Conservation (phyloP, 2,113 vertebrate species). For the Daubentonia madagascariensis region DNA sequence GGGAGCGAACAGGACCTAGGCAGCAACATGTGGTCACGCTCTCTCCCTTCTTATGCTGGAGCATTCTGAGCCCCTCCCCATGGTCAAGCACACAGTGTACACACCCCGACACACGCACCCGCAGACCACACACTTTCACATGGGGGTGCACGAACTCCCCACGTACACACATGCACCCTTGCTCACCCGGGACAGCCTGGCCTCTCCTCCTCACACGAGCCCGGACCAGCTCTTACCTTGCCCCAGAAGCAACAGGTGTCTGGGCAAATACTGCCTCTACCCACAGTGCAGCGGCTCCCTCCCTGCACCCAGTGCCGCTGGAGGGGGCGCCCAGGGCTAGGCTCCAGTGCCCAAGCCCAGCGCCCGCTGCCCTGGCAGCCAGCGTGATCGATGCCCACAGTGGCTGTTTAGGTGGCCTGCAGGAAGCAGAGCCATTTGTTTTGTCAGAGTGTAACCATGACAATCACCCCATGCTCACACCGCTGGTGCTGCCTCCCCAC, state of each 20-base stretch:
- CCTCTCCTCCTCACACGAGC: neutral
- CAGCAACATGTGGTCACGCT: slow-evolving; percentile 78
- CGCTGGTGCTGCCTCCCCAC: neutral
- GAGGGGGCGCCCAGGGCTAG: neutral
- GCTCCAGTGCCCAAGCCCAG: neutral
- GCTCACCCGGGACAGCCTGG: neutral
- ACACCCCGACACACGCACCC: neutral
- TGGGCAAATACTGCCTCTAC: neutral
- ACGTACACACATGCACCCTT: accelerated
- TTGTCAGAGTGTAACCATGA: slow-evolving; percentile 92
- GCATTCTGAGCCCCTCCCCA: neutral
- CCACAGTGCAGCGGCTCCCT: neutral
- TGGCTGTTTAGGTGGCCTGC: slow-evolving; percentile 83
- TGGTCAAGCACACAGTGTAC: too few relatives aligned
- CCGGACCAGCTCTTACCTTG: slow-evolving; percentile 63
- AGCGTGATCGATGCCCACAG: slow-evolving; percentile 65
- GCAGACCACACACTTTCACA: neutral
- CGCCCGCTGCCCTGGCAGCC: slow-evolving; percentile 9
- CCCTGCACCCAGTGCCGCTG: neutral
- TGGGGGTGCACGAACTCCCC: neutral
- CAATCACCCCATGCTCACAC: slow-evolving; percentile 84
- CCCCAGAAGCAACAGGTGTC: slow-evolving; percentile 66
- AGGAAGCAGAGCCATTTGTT: slow-evolving; percentile 86
- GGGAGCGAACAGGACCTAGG: too few relatives aligned
- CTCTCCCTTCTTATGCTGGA: neutral